Conservation (phyloP, 1,140 invertebrate genomes). For the Chymomyza costata region DNA sequence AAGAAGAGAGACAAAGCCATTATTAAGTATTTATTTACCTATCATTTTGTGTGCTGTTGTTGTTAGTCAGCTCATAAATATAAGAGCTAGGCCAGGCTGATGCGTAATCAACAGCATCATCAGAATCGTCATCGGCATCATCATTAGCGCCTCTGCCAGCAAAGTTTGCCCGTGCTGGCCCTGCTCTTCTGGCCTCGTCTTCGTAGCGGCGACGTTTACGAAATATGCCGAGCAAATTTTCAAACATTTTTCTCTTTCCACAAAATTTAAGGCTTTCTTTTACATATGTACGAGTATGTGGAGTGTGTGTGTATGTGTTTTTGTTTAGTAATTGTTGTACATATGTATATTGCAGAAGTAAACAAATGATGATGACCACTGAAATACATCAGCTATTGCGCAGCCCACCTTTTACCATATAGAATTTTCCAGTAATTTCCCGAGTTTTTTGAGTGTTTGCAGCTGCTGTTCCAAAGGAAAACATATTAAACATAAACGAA, state of each 20-base stretch:
- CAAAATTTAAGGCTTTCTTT: too few species aligned
- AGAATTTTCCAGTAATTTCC: slow-evolving; percentile 39
- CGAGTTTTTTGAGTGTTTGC: too few species aligned
- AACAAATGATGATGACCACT: too few species aligned
- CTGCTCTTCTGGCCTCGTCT: slow-evolving; percentile 4
- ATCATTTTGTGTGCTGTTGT: slow-evolving; percentile 41
- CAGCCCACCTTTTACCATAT: neutral
- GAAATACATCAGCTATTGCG: too few species aligned
- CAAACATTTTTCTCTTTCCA: slow-evolving; percentile 49
- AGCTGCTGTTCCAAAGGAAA: too few species aligned
- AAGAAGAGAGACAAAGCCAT: slow-evolving; percentile 49
- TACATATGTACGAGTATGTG: slow-evolving; percentile 12
- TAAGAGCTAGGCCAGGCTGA: slow-evolving; percentile 34
- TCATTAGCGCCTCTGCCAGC: slow-evolving; percentile 9
- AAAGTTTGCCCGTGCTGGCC: too few species aligned
- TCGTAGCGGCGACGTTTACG: slow-evolving; percentile 59
- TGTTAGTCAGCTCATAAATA: slow-evolving; percentile 7
- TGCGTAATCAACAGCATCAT: slow-evolving; percentile 9
- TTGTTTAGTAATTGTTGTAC: neutral
- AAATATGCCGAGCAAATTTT: slow-evolving; percentile 61
- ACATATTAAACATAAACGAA: too few species aligned
- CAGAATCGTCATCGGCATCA: slow-evolving; percentile 10
- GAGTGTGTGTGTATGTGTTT: slow-evolving; percentile 7
- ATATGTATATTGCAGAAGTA: neutral
- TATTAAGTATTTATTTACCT: slow-evolving; percentile 60